Conservation (phyloP, 2,888 invertebrate species). For the Caenorhabditis drosophilae region DNA sequence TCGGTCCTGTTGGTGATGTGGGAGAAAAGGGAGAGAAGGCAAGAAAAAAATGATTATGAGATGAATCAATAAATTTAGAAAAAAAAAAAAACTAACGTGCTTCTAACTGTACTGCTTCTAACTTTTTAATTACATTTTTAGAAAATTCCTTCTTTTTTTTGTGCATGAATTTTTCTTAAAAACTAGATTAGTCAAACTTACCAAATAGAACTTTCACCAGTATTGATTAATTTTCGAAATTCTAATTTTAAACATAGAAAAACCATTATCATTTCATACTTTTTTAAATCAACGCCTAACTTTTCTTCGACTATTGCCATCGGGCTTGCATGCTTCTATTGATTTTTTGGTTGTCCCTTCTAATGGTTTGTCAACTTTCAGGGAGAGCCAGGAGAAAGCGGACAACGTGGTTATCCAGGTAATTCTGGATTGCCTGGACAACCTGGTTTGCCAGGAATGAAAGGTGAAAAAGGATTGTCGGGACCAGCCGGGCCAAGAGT, state of each 20-base stretch:
- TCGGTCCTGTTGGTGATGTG: constrained; percentile 72
- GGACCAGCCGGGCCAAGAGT: constrained; percentile 78
- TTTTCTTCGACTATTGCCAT: too few relatives aligned
- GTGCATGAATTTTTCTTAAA: too few relatives aligned
- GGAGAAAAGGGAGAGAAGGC: constrained; percentile 77
- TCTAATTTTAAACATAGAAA: too few relatives aligned
- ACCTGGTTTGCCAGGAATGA: constrained; percentile 71
- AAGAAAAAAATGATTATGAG: too few relatives aligned
- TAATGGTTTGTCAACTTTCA: constrained; percentile 33
- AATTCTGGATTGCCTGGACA: constrained; percentile 72
- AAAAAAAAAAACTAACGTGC: constrained; percentile 9
- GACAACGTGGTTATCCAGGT: constrained; percentile 66
- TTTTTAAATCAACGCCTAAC: not conserved
- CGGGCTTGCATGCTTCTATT: not conserved
- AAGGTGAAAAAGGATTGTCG: constrained; percentile 70
- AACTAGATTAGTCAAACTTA: too few relatives aligned
- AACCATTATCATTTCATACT: too few relatives aligned
- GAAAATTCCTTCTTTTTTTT: constrained; percentile 5
- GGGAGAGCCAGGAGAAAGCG: constrained; percentile 68
- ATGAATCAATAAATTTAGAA: constrained; percentile 10
- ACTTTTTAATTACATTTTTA: not conserved
- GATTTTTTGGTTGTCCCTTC: not conserved
- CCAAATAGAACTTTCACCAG: too few relatives aligned
- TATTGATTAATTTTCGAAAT: too few relatives aligned
- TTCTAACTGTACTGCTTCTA: constrained; percentile 4